Percentiles rank a stretch among this genome's conserved stretches.
Evolutionary conservation across 2,113 vertebrate species (phyloP).

Genomic region (Ammodramus savannarum): DNA sequence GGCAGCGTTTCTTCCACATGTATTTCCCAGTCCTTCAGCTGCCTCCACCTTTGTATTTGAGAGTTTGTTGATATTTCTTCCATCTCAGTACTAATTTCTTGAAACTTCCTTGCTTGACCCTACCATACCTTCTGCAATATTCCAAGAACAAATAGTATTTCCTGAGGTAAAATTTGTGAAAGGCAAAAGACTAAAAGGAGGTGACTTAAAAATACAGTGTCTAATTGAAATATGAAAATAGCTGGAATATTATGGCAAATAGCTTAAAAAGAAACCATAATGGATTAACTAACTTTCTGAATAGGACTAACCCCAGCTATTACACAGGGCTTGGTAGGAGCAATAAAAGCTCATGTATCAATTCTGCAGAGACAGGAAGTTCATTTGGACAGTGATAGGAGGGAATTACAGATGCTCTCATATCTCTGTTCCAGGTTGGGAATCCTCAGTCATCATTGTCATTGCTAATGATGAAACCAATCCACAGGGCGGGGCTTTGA

Average conservation of each 20-base stretch:
- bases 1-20: neutral
- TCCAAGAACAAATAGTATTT: neutral
- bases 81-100: neutral
- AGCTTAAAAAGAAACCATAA: neutral
- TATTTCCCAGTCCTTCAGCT: neutral
- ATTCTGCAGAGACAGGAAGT: neutral
- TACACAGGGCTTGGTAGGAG: neutral
- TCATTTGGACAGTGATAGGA: neutral
- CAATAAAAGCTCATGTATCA: neutral
- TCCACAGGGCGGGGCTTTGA: neutral
- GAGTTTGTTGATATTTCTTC: neutral
- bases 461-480: neutral
- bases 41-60: neutral
- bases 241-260: neutral
- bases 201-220: neutral
- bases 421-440: neutral
- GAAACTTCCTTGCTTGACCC: neutral
- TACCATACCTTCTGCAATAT: neutral
- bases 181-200: neutral
- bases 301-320: neutral
- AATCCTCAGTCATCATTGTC: neutral
- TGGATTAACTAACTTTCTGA: neutral
- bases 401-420: neutral
- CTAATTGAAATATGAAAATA: neutral
- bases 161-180: neutral